Conservation (phyloP, 1,140 invertebrate species). For the Lamellibrachia luymesi region DNA sequence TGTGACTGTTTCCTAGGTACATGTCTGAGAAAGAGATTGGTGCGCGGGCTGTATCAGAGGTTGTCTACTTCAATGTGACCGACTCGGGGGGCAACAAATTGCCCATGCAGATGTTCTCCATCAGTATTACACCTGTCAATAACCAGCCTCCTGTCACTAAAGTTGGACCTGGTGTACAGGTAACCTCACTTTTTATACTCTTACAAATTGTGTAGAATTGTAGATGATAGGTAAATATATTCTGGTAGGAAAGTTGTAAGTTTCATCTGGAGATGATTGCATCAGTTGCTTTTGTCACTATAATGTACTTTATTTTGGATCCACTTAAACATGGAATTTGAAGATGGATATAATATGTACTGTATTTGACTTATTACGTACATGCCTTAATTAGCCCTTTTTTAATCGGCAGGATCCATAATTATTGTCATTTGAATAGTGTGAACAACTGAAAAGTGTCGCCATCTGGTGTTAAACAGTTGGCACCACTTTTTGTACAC, state of each 20-base stretch:
- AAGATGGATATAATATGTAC: not conserved
- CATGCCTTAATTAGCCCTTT: no score
- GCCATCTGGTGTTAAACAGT: no score
- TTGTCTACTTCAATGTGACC: constrained; percentile 45
- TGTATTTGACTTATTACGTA: no score
- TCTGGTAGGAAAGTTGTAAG: not conserved
- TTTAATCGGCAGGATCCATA: no score
- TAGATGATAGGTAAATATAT: not conserved
- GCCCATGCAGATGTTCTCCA: constrained; percentile 42
- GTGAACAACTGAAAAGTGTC: no score
- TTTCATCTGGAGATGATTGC: no score
- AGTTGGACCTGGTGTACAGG: constrained; percentile 8
- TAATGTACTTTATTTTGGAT: no score
- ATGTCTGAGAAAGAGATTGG: constrained; percentile 44
- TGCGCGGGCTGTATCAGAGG: constrained; percentile 38
- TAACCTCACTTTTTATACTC: not conserved
- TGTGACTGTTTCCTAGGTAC: constrained; percentile 34
- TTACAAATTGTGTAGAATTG: not conserved
- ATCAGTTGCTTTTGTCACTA: no score
- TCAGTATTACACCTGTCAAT: constrained; percentile 42
- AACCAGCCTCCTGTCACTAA: constrained; percentile 43
- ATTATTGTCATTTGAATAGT: no score
- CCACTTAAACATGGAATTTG: no score
- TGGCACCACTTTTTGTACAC: no score
- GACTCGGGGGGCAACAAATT: constrained; percentile 42